Evolutionary conservation across 1,140 invertebrate genomes (phyloP).

Genomic region (Eubasilissa regina): DNA sequence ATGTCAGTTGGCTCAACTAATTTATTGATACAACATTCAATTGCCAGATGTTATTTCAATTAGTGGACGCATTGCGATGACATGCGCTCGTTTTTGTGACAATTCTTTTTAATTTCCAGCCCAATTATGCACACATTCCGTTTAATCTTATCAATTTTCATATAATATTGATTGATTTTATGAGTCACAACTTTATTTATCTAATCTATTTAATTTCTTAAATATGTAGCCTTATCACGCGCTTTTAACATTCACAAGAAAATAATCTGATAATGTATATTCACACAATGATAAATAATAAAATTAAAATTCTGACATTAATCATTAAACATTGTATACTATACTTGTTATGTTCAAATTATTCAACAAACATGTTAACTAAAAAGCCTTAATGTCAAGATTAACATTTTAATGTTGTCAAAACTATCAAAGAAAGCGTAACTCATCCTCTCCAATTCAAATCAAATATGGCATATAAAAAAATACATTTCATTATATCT

Average conservation of each 20-base stretch:
- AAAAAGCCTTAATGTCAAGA: too few relatives aligned
- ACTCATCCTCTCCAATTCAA: too few relatives aligned
- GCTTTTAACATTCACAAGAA: constrained; percentile 7
- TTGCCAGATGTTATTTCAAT: constrained; percentile 53
- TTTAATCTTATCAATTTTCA: constrained; percentile 38
- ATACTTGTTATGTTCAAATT: too few relatives aligned
- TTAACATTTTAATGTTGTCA: too few relatives aligned
- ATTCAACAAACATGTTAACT: too few relatives aligned
- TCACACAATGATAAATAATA: too few relatives aligned
- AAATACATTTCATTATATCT: too few relatives aligned
- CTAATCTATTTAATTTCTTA: constrained; percentile 16
- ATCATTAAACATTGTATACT: too few relatives aligned
- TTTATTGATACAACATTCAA: constrained; percentile 54
- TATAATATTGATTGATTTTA: constrained; percentile 25
- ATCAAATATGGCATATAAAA: too few relatives aligned
- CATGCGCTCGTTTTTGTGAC: constrained; percentile 32
- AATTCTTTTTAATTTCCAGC: constrained; percentile 30
- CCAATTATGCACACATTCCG: background rate
- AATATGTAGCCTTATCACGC: background rate
- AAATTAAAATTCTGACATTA: too few relatives aligned
- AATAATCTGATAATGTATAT: background rate
- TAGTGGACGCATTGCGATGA: constrained; percentile 42
- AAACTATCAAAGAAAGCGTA: too few relatives aligned
- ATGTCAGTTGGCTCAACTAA: constrained; percentile 43
- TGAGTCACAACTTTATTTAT: constrained; percentile 26